Evolutionary conservation across 2,888 invertebrate species (phyloP).

Genomic region (Sesia apiformis): DNA sequence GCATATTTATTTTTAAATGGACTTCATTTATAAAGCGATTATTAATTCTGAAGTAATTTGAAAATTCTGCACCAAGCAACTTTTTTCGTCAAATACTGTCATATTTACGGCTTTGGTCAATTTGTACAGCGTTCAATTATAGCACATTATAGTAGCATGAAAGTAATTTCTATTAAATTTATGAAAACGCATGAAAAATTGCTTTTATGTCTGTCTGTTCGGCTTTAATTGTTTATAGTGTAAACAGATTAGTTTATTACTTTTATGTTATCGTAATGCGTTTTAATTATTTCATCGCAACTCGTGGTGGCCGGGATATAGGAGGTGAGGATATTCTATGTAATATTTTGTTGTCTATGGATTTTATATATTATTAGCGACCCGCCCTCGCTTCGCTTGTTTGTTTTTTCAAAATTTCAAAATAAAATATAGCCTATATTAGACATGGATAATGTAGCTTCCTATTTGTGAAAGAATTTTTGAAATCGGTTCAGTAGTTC

Average conservation of each 20-base stretch:
- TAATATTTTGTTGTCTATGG: slow-evolving; percentile 2
- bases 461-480: too few species aligned
- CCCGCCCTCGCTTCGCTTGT: too few species aligned
- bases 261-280: slow-evolving; percentile 36
- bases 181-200: neutral
- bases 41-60: too few species aligned
- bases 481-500: too few species aligned
- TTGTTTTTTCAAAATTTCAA: too few species aligned
- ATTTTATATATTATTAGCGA: too few species aligned
- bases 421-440: too few species aligned
- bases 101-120: neutral
- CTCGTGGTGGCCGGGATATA: slow-evolving; percentile 34
- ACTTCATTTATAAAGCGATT: too few species aligned
- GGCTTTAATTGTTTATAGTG: slow-evolving; percentile 18
- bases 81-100: neutral
- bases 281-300: slow-evolving; percentile 30
- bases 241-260: slow-evolving; percentile 12
- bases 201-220: neutral
- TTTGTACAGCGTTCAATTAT: slow-evolving; percentile 9
- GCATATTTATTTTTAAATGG: too few species aligned
- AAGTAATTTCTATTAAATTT: slow-evolving; percentile 20
- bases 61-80: neutral
- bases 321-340: slow-evolving; percentile 42
- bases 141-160: slow-evolving; percentile 42
- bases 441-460: too few species aligned